These are phyloP conservation scores for Celastrina argiolus DNA, from an alignment of 2,888 invertebrate species.

Conservation along the genomic window DNA sequence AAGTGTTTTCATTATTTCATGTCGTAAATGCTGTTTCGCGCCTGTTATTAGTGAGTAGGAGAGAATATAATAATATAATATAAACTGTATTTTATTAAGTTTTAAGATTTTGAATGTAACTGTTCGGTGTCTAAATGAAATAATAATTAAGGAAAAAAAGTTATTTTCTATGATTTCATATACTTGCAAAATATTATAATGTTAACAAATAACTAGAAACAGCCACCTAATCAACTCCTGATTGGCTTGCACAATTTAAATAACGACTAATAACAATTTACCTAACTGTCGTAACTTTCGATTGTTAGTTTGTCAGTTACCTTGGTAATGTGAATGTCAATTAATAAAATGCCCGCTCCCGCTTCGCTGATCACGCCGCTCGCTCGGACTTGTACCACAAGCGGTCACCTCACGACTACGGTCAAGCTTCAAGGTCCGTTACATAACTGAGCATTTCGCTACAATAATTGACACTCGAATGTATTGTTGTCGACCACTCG, in stretches of 20 bases:
- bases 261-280: conserved; percentile 1
- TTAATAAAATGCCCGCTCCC: not conserved
- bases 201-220: not conserved
- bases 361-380: conserved; percentile 12
- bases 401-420: conserved; percentile 67
- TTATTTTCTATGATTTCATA: too few species aligned
- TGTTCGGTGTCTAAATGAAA: too few species aligned
- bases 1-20: too few species aligned
- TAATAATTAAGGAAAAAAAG: too few species aligned
- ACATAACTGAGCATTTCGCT: conserved; percentile 64
- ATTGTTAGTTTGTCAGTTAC: conserved; percentile 11
- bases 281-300: not conserved
- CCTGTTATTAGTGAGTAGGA: too few species aligned
- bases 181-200: not conserved
- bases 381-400: conserved; percentile 47
- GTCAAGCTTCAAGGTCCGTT: conserved; percentile 73
- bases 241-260: not conserved
- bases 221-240: not conserved
- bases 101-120: too few species aligned
- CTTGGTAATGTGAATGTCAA: conserved; percentile 24
- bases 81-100: too few species aligned
- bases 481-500: conserved; percentile 22
- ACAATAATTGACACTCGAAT: conserved; percentile 50
- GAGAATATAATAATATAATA: too few species aligned
- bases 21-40: too few species aligned